phyloP scores from a whole-genome alignment of 2,113 vertebrate genomes.

The Mirza zaza region DNA sequence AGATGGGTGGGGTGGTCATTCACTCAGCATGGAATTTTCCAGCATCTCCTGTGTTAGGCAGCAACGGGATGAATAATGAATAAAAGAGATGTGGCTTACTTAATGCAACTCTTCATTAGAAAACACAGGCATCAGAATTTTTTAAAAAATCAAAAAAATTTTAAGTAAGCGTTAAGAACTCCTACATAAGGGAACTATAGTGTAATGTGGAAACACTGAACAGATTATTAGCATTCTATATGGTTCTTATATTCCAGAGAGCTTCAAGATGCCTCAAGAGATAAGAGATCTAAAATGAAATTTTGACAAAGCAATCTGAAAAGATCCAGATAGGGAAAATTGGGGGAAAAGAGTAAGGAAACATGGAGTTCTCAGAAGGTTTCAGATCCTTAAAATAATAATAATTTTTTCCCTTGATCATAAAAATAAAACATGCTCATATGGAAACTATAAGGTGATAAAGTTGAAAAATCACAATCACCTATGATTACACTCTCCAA shows the following conservation, averaged over 20 bases:
- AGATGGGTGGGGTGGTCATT: not conserved
- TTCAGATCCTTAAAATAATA: not conserved
- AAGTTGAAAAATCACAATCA: slow-evolving; percentile 71
- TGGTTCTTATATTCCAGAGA: not conserved
- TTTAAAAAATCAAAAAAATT: not conserved
- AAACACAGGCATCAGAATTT: slow-evolving; percentile 12
- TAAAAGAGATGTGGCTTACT: not conserved
- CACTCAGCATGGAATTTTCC: not conserved
- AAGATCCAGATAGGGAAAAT: slow-evolving; percentile 16
- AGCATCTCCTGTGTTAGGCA: not conserved
- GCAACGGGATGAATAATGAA: not conserved
- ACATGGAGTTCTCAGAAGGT: not conserved
- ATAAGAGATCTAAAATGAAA: not conserved
- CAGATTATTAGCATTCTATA: not conserved
- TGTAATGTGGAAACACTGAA: not conserved
- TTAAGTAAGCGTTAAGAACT: not conserved
- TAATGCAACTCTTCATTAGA: not conserved
- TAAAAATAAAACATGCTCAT: slow-evolving; percentile 58
- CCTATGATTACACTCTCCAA: slow-evolving; percentile 54
- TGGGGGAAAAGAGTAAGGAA: not conserved
- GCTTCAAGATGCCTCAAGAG: slow-evolving; percentile 6
- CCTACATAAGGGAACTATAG: not conserved
- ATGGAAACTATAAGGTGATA: slow-evolving; percentile 62
- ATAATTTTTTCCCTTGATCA: not conserved
- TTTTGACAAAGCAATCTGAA: slow-evolving; percentile 42